Base-by-base conservation (phyloP, 2,888 invertebrate species). In the Agrochola lychnidis region DNA sequence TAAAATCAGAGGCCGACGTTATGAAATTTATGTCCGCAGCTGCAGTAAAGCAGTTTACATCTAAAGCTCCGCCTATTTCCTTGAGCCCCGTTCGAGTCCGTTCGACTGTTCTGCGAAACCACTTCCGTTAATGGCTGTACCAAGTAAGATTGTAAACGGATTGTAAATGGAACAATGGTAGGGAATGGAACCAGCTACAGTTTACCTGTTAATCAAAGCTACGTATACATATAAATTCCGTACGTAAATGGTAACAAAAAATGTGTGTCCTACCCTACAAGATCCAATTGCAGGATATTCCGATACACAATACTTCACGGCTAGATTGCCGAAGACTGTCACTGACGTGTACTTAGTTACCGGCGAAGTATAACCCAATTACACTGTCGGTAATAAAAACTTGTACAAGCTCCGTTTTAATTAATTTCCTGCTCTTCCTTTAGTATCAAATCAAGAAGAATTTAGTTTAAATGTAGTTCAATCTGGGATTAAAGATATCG, bases 261-360 rank as follows among this genome's bases (percentile, higher is more conserved):
- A n/a, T 56, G 16, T 36, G 14, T 68, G 48, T 16, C 19, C 22
- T 22, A 19, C 19, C 7, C 19, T 19, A 22, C 53, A 36, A 56
- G 40, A 45, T 64, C 25, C 51, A 64, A 64, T 63, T 64, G 73
- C 51, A n/a, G 42, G 16, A 45, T 75, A 51, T 64, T 36, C 36
- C 12, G 10, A 22, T 42, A n/a, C 12, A 25, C 14, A 51, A 36
- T 42, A 22, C 42, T 73, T 57, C 30, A 40, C 19, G 3, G 7
- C 4, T 62, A 30, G 12, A 61, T 67, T 62, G 22, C n/a, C 9
- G 7, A 76, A 56, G 22, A 36, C 36, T 64, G 56, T 5, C 1
- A 36, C 2, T 45, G 25, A 25, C n/a, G 9, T 61, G n/a, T 12
- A 30, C 30, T 2, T 30, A 62, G 25, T 73, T 36, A 40, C 5